A percentile compares a stretch with the other conserved stretches of the same genome.
Conservation (phyloP, 2,113 vertebrate species). For the Chauna torquata region DNA sequence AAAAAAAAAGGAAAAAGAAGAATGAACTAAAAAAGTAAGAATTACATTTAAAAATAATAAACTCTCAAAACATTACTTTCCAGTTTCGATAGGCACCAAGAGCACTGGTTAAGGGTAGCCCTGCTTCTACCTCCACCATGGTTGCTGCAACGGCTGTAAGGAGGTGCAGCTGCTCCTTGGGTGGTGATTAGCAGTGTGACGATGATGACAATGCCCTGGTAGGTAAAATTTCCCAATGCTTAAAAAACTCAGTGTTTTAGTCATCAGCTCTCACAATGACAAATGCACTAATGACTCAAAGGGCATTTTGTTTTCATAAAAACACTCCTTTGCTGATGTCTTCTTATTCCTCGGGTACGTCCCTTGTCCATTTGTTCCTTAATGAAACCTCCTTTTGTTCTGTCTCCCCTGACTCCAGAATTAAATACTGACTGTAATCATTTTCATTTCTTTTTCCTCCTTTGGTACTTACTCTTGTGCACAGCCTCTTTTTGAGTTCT, state of each 20-base stretch:
- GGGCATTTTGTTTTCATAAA: neutral
- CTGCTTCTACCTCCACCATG: neutral
- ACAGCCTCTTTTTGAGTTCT: neutral
- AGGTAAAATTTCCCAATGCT: neutral
- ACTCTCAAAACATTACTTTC: neutral
- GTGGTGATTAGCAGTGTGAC: neutral
- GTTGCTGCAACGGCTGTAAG: neutral
- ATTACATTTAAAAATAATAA: neutral
- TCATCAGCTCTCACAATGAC: neutral
- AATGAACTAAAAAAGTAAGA: neutral
- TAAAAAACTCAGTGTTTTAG: neutral
- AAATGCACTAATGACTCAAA: neutral
- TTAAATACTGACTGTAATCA: neutral
- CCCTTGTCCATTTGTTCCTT: neutral
- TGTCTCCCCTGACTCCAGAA: neutral
- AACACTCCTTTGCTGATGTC: neutral
- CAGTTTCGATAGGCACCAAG: neutral
- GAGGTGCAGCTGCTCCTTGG: neutral
- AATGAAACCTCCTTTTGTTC: neutral
- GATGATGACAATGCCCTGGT: too few relatives aligned
- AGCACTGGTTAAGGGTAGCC: fast-evolving
- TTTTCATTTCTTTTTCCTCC: neutral
- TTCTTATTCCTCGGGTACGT: neutral
- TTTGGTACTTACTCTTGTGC: neutral
- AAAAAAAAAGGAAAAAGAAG: constrained; percentile 23